These are phyloP conservation scores for Loris lydekkerianus DNA, from an alignment of 2,797 vertebrate genomes.

Conservation along the genomic window DNA sequence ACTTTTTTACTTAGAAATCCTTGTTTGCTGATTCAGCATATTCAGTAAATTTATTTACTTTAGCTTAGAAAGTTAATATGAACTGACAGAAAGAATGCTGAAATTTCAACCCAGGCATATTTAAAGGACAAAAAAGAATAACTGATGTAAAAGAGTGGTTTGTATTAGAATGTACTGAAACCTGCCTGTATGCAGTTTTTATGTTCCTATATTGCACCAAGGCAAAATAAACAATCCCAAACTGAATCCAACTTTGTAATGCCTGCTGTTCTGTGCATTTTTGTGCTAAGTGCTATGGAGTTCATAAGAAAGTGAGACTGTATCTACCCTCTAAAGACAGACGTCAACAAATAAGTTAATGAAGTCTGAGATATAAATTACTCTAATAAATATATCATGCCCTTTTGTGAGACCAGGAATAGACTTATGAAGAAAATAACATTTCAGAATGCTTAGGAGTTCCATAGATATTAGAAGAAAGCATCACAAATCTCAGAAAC, in stretches of 20 bases:
- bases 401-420: background rate
- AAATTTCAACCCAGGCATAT: constrained; percentile 73
- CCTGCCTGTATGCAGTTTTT: background rate
- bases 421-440: background rate
- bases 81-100: constrained; percentile 75
- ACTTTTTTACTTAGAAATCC: constrained; percentile 65
- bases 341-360: background rate
- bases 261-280: background rate
- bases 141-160: constrained; percentile 73
- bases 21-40: constrained; percentile 66
- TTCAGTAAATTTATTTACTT: constrained; percentile 72
- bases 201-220: background rate
- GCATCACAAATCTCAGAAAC: background rate
- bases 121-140: constrained; percentile 63
- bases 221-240: constrained; percentile 57
- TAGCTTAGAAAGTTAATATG: constrained; percentile 66
- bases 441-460: background rate
- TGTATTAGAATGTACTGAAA: constrained; percentile 62
- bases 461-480: background rate
- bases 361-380: background rate
- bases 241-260: background rate
- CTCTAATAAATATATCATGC: background rate
- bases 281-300: background rate
- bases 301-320: background rate
- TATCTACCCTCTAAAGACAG: background rate